phyloP scores from a whole-genome alignment of 2,113 vertebrate species.

The Gambusia holbrooki region DNA sequence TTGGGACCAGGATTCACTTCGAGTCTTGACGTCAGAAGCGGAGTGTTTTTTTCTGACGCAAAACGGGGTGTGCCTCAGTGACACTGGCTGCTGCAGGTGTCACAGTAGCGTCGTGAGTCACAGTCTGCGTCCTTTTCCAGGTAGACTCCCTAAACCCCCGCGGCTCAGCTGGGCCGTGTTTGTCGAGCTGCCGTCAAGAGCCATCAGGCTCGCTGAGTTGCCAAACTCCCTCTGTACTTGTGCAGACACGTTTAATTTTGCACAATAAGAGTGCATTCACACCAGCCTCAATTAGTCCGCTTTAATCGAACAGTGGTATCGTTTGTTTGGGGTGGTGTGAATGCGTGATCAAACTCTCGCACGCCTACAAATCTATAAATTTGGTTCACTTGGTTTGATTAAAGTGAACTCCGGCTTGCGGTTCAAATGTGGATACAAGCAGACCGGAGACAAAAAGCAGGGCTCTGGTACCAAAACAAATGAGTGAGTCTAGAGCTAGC shows the following conservation, averaged over 20 bases:
- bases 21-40: conserved; percentile 37
- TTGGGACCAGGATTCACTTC: conserved; percentile 25
- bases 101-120: conserved; percentile 61
- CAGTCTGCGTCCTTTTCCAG: conserved; percentile 48
- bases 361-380: too few species aligned
- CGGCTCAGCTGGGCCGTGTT: conserved; percentile 17
- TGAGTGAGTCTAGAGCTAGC: too few species aligned
- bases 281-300: too few species aligned
- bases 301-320: too few species aligned
- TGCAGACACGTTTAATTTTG: conserved; percentile 39
- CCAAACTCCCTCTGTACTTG: conserved; percentile 53
- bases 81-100: conserved; percentile 56
- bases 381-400: too few species aligned
- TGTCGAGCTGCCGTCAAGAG: background rate
- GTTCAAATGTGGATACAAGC: too few species aligned
- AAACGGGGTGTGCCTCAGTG: conserved; percentile 49
- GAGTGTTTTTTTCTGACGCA: conserved; percentile 7
- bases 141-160: conserved; percentile 21
- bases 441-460: too few species aligned
- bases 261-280: background rate
- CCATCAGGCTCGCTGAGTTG: conserved; percentile 42
- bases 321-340: too few species aligned
- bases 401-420: too few species aligned
- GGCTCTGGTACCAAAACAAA: too few species aligned
- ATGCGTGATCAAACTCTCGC: too few species aligned